A percentile compares a stretch with the other conserved stretches of the same genome.
phyloP scores from a whole-genome alignment of 2,113 vertebrate genomes.

The Donacobius atricapilla region DNA sequence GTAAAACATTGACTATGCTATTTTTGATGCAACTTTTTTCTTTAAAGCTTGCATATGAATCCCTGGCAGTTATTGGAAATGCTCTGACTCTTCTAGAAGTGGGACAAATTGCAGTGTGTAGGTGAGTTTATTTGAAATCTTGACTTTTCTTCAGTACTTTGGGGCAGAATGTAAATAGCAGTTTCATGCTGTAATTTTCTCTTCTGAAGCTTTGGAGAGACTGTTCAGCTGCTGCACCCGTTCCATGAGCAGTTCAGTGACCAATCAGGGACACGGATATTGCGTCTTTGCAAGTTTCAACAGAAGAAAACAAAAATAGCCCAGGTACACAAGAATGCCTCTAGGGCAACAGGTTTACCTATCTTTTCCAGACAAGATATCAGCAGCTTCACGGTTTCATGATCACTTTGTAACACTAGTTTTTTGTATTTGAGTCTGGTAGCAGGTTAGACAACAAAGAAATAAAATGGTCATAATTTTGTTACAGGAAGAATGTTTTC shows the following conservation, averaged over 20 bases:
- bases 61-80: conserved; percentile 92
- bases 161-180: neutral
- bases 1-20: neutral
- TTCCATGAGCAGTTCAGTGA: conserved; percentile 95
- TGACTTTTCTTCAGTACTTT: neutral
- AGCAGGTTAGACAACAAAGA: neutral
- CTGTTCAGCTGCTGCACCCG: conserved; percentile 90
- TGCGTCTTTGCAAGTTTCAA: conserved; percentile 92
- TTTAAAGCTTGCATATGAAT: conserved; percentile 92
- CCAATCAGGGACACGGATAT: conserved; percentile 86
- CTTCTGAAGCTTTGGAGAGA: conserved; percentile 88
- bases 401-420: neutral
- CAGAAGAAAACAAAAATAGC: conserved; percentile 98
- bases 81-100: conserved; percentile 93
- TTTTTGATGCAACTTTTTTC: neutral
- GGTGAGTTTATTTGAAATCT: conserved; percentile 73
- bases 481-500: neutral
- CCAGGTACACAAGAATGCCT: conserved; percentile 75
- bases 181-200: neutral
- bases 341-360: neutral
- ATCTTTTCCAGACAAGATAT: neutral
- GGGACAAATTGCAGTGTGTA: conserved; percentile 95
- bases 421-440: neutral
- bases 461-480: neutral
- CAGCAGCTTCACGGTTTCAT: neutral